Percentiles rank a stretch among this genome's conserved stretches.
These are phyloP conservation scores for Dryococelus australis DNA, from an alignment of 2,888 invertebrate genomes.

Conservation along the genomic window DNA sequence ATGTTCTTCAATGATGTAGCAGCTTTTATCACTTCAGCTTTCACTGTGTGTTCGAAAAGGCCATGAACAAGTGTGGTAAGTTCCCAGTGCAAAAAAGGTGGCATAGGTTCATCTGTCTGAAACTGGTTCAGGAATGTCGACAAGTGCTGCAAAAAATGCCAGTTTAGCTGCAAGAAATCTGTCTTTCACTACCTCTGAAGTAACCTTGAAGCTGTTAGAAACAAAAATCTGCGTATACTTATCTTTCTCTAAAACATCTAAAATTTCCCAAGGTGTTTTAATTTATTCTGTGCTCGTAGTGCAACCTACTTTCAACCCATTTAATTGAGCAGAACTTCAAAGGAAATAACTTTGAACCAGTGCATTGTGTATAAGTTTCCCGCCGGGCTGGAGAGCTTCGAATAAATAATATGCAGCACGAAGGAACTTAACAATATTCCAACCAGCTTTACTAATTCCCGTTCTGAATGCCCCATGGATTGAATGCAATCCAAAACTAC, in stretches of 20 bases:
- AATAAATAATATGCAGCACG: no score
- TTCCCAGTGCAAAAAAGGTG: constrained; percentile 32
- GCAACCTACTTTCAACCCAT: no score
- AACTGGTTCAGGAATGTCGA: constrained; percentile 38
- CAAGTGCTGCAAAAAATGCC: constrained; percentile 38
- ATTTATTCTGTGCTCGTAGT: no score
- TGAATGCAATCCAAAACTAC: background rate
- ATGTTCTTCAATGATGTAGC: no score
- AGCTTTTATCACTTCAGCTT: no score
- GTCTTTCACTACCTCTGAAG: constrained; percentile 35
- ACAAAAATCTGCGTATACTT: no score
- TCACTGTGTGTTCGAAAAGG: background rate
- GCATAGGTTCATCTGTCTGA: constrained; percentile 40
- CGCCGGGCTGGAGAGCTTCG: no score
- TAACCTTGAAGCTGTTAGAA: constrained; percentile 35
- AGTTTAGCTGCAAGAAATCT: constrained; percentile 37
- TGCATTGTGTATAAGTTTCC: no score
- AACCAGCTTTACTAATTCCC: background rate
- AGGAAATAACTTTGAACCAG: no score
- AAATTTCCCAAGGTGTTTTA: no score
- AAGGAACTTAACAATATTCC: background rate
- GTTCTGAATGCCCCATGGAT: background rate
- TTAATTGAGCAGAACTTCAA: no score
- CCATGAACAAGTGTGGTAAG: background rate
- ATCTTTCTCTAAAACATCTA: no score